Conservation (phyloP, 1,140 invertebrate genomes). For the Musca domestica region DNA sequence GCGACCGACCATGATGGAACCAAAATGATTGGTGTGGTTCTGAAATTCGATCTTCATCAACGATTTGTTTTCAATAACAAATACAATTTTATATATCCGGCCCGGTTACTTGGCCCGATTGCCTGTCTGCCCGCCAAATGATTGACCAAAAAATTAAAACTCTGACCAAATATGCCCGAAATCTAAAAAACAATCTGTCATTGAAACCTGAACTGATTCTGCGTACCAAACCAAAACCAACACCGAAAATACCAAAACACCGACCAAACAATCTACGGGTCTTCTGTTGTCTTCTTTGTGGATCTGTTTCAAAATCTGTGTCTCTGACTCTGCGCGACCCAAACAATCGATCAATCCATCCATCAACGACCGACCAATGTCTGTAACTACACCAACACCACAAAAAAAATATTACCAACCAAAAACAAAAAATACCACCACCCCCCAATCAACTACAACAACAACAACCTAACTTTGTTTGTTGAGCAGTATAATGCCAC, state of each 20-base stretch:
- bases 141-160: too few species aligned
- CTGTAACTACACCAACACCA: conserved; percentile 11
- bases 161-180: too few species aligned
- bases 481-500: conserved; percentile 91
- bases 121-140: too few species aligned
- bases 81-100: too few species aligned
- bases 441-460: neutral
- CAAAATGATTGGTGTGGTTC: too few species aligned
- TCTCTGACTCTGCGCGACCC: neutral
- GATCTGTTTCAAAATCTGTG: neutral
- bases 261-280: conserved; percentile 19
- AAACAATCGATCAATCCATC: conserved; percentile 16
- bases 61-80: too few species aligned
- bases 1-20: neutral
- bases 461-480: neutral
- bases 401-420: neutral
- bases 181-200: too few species aligned
- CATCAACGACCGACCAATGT: neutral
- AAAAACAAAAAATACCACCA: neutral
- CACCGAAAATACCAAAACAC: conserved; percentile 21
- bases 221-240: neutral
- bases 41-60: too few species aligned
- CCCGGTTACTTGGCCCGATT: too few species aligned
- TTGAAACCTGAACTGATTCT: too few species aligned
- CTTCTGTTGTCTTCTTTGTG: neutral